Evolutionary conservation across 37 sponge, comb jelly and placozoan species (phyloP).

Genomic region (Cliona cf. orientalis): DNA sequence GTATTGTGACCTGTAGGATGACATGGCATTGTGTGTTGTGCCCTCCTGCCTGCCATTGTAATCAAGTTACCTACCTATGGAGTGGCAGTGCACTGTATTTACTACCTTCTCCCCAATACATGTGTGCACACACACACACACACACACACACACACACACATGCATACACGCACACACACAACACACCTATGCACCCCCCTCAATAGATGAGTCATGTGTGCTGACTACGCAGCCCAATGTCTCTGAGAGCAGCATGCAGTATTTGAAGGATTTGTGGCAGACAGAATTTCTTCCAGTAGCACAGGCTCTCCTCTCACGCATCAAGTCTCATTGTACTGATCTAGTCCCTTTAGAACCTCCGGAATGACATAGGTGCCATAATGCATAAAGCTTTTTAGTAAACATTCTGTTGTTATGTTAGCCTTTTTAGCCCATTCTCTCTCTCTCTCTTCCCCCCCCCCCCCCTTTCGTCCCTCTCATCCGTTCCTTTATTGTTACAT

Average conservation of each 20-base stretch:
- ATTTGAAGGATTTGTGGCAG: slow-evolving; percentile 44
- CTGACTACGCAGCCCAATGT: not conserved
- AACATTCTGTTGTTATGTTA: too few relatives aligned
- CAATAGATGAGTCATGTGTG: not conserved
- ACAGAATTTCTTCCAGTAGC: slow-evolving; percentile 80
- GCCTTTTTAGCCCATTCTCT: too few relatives aligned
- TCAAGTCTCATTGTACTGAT: slow-evolving; percentile 27
- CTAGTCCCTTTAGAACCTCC: slow-evolving; percentile 35
- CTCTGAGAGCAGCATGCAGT: slow-evolving; percentile 2
- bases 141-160: not conserved
- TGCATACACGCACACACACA: slow-evolving; percentile 6
- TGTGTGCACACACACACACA: not conserved
- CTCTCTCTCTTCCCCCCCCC: too few relatives aligned
- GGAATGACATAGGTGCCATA: not conserved
- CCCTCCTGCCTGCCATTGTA: too few relatives aligned
- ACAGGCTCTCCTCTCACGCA: slow-evolving; percentile 38
- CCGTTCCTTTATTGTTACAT: too few relatives aligned
- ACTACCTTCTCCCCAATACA: too few relatives aligned
- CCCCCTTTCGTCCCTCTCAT: too few relatives aligned
- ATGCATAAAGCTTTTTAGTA: not conserved
- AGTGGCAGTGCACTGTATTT: too few relatives aligned
- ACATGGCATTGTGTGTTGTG: too few relatives aligned
- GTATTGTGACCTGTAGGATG: too few relatives aligned
- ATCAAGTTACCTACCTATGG: too few relatives aligned
- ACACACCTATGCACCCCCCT: not conserved